phyloP scores from a whole-genome alignment of 2,113 vertebrate species.

The Pelvicachromis taeniatus region DNA sequence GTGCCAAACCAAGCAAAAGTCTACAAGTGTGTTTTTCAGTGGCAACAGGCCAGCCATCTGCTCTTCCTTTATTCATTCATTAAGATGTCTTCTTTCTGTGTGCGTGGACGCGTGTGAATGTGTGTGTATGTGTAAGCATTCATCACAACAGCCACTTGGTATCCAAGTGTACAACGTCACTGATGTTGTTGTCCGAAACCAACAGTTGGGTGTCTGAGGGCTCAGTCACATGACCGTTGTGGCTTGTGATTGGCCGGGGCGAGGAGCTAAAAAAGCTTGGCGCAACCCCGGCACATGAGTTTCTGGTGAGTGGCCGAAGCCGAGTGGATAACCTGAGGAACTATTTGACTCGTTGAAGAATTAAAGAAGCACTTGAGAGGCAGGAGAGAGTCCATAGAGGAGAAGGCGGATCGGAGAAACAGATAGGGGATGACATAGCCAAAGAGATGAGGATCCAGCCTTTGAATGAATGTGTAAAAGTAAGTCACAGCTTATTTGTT shows the following conservation, averaged over 20 bases:
- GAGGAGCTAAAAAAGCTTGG: conserved; percentile 60
- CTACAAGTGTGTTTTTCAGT: conserved; percentile 65
- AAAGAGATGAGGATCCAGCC: conserved; percentile 57
- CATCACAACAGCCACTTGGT: conserved; percentile 49
- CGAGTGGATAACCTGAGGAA: conserved; percentile 21
- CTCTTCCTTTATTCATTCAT: conserved; percentile 67
- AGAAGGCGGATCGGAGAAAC: background rate
- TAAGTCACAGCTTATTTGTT: conserved; percentile 38
- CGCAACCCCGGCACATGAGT: conserved; percentile 38
- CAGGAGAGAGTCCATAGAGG: background rate
- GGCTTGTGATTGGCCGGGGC: conserved; percentile 47
- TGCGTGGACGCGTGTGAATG: conserved; percentile 10
- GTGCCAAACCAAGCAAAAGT: conserved; percentile 72
- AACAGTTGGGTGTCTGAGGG: conserved; percentile 60
- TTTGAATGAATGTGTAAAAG: conserved; percentile 57
- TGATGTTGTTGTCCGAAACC: conserved; percentile 61
- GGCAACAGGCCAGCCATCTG: conserved; percentile 72
- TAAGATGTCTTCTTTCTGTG: conserved; percentile 62
- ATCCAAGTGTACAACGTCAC: conserved; percentile 49
- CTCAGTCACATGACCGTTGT: conserved; percentile 48
- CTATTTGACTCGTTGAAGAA: conserved; percentile 1
- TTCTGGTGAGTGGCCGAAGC: conserved; percentile 15
- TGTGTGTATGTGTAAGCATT: conserved; percentile 26
- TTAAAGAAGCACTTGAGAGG: background rate
- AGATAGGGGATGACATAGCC: conserved; percentile 41